These are phyloP conservation scores for Rhyacophila evoluta DNA, from an alignment of 2,888 invertebrate species.

Conservation along the genomic window DNA sequence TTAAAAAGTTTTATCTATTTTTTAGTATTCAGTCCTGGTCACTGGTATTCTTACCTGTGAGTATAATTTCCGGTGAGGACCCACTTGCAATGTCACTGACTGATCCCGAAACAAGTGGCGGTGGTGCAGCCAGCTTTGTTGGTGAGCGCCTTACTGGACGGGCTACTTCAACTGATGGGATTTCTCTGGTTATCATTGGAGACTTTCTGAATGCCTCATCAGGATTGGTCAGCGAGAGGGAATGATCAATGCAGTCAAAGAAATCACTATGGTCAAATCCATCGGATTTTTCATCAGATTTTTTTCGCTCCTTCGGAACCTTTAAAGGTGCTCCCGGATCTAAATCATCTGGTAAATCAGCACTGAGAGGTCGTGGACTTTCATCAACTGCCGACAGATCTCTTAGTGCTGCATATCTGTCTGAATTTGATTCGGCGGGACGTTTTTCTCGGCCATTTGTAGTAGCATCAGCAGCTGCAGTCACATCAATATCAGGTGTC, in stretches of 20 bases:
- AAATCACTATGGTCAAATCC: conserved; percentile 69
- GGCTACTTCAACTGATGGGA: conserved; percentile 57
- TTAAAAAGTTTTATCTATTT: too few species aligned
- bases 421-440: conserved; percentile 69
- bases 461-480: conserved; percentile 57
- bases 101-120: conserved; percentile 72
- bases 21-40: too few species aligned
- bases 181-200: conserved; percentile 60
- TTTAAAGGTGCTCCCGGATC: conserved; percentile 64
- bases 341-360: conserved; percentile 67
- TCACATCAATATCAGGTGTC: conserved; percentile 64
- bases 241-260: conserved; percentile 70
- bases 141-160: conserved; percentile 61
- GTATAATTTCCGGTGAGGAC: conserved; percentile 75
- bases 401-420: conserved; percentile 85
- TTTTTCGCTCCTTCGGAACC: conserved; percentile 66
- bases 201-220: conserved; percentile 69
- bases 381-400: conserved; percentile 78
- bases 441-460: conserved; percentile 64
- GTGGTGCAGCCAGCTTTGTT: conserved; percentile 63
- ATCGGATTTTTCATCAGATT: conserved; percentile 69
- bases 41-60: conserved; percentile 61
- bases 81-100: conserved; percentile 75
- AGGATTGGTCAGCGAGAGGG: conserved; percentile 67
- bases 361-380: conserved; percentile 61